phyloP scores from a whole-genome alignment of 2,888 invertebrate genomes.

The Digitonthophagus gazella region DNA sequence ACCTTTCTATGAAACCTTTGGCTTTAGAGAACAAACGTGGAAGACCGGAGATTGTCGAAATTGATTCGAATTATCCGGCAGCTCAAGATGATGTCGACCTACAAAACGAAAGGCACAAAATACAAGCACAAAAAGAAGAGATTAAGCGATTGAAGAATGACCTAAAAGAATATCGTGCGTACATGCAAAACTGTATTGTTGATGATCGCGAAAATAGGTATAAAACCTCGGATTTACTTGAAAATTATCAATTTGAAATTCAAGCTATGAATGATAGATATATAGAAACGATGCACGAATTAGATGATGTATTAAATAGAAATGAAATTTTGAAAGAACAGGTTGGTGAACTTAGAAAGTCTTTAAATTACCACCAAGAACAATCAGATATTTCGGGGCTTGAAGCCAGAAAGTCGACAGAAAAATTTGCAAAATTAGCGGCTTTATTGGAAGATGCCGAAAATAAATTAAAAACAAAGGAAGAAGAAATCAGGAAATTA shows the following conservation, averaged over 20 bases:
- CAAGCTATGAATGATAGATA: constrained; percentile 17
- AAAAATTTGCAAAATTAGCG: constrained; percentile 20
- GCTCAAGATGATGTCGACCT: too few relatives aligned
- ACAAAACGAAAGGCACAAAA: too few relatives aligned
- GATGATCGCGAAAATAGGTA: background rate
- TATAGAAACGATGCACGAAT: constrained; percentile 1
- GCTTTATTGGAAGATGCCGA: background rate
- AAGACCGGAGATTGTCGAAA: too few relatives aligned
- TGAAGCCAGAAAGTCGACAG: constrained; percentile 28
- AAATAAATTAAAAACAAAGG: background rate
- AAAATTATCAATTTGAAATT: constrained; percentile 11
- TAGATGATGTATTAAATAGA: constrained; percentile 20
- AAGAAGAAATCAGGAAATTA: background rate
- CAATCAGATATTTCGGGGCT: constrained; percentile 24
- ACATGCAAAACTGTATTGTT: background rate
- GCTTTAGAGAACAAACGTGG: constrained; percentile 12
- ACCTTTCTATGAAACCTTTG: too few relatives aligned
- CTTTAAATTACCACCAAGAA: constrained; percentile 28
- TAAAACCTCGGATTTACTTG: background rate
- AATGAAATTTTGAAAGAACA: constrained; percentile 24
- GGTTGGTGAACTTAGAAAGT: constrained; percentile 22
- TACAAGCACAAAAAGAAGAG: background rate
- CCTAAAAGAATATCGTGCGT: background rate
- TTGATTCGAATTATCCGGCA: background rate
- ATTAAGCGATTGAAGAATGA: constrained; percentile 8